Evolutionary conservation across 2,113 vertebrate species (phyloP).

Genomic region (Formicarius rufipectus): DNA sequence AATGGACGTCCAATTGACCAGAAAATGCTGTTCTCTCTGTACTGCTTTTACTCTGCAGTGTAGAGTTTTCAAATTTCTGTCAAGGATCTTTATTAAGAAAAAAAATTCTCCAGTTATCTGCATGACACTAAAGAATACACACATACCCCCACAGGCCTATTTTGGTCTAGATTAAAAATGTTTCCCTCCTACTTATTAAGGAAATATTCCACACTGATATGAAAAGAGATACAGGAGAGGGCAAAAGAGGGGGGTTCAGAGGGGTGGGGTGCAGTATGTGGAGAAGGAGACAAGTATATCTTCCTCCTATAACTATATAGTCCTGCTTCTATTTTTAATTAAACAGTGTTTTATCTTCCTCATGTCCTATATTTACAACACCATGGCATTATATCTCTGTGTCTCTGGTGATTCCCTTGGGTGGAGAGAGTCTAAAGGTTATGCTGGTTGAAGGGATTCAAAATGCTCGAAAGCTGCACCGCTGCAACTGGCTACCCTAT

Average conservation of each 20-base stretch:
- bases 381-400: not conserved
- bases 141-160: slow-evolving; percentile 47
- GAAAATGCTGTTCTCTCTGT: not conserved
- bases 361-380: not conserved
- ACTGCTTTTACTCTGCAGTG: slow-evolving; percentile 17
- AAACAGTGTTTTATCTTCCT: not conserved
- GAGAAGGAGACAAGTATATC: not conserved
- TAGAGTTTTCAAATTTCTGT: slow-evolving; percentile 14
- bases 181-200: slow-evolving; percentile 59
- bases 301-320: not conserved
- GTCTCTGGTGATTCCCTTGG: slow-evolving; percentile 43
- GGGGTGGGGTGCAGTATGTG: not conserved
- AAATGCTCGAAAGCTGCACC: slow-evolving; percentile 45
- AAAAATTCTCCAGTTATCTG: slow-evolving; percentile 16
- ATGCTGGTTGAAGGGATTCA: slow-evolving; percentile 22
- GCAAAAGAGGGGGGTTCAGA: not conserved
- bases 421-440: slow-evolving; percentile 64
- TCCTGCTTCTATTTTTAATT: not conserved
- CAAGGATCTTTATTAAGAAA: not conserved
- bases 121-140: slow-evolving; percentile 35
- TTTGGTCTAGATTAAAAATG: slow-evolving; percentile 38
- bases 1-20: slow-evolving; percentile 61
- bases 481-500: slow-evolving; percentile 41
- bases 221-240: not conserved
- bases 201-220: slow-evolving; percentile 21